phyloP scores from a whole-genome alignment of 2,113 vertebrate genomes.

The Suricata suricatta region DNA sequence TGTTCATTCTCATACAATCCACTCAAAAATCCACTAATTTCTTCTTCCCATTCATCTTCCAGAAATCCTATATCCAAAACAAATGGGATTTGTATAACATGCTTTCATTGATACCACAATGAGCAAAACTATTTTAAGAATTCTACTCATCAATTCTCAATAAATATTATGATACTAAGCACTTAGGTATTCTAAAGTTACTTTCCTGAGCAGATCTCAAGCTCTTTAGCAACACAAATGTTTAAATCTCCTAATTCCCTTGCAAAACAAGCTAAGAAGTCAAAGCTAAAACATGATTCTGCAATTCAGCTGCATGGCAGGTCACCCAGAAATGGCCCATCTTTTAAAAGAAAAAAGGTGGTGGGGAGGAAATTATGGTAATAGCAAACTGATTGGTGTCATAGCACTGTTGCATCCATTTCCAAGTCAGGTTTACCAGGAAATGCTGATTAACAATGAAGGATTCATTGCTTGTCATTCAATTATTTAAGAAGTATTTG shows the following conservation, averaged over 20 bases:
- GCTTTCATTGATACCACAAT: constrained; percentile 57
- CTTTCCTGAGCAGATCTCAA: constrained; percentile 62
- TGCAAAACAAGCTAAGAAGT: constrained; percentile 62
- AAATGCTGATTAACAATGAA: not conserved
- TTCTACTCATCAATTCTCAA: constrained; percentile 70
- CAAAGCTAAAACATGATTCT: constrained; percentile 19
- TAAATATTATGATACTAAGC: constrained; percentile 71
- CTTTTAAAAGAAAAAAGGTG: not conserved
- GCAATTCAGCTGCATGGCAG: not conserved
- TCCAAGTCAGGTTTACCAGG: not conserved
- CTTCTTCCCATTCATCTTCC: constrained; percentile 69
- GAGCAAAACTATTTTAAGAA: constrained; percentile 69
- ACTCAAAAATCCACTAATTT: constrained; percentile 70
- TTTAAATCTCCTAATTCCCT: constrained; percentile 56
- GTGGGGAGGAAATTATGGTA: not conserved
- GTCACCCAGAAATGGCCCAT: not conserved
- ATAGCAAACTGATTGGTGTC: not conserved
- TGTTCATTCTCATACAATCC: constrained; percentile 29
- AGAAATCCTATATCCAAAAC: constrained; percentile 67
- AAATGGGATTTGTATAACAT: constrained; percentile 68
- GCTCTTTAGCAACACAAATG: constrained; percentile 58
- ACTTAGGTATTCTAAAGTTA: constrained; percentile 63
- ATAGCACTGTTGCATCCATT: not conserved
- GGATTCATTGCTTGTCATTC: not conserved
- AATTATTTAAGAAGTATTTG: constrained; percentile 1